Conservation (phyloP, 2,113 vertebrate species). For the Aplodontia rufa region DNA sequence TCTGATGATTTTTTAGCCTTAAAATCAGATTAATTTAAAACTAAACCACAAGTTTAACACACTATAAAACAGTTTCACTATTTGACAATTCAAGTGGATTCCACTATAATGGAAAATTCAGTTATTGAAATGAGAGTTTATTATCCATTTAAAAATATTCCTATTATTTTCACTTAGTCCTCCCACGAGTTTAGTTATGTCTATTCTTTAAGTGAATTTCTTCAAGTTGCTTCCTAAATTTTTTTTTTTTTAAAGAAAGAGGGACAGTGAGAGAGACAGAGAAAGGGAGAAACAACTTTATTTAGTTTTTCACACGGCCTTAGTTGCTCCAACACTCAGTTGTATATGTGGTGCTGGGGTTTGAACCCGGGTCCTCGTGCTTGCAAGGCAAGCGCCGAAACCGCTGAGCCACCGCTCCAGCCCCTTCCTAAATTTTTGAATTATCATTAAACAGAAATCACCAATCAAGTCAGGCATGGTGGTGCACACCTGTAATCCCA, state of each 20-base stretch:
- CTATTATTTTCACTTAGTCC: slow-evolving; percentile 33
- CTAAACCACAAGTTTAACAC: neutral
- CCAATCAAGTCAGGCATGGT: no score
- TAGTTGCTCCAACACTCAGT: no score
- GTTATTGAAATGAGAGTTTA: neutral
- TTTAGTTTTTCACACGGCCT: no score
- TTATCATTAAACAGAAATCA: slow-evolving; percentile 32
- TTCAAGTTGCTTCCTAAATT: slow-evolving; percentile 25
- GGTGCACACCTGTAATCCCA: no score
- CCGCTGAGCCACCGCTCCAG: no score
- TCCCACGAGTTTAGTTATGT: neutral
- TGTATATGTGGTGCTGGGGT: no score
- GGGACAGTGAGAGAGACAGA: no score
- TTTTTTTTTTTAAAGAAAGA: no score
- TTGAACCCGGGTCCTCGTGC: no score
- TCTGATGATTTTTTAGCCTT: neutral
- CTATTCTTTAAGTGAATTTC: slow-evolving; percentile 8
- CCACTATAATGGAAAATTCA: slow-evolving; percentile 29
- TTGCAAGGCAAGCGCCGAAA: no score
- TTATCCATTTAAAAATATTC: slow-evolving; percentile 36
- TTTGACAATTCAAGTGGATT: slow-evolving; percentile 38
- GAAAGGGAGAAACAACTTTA: no score
- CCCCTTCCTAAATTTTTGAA: slow-evolving; percentile 29
- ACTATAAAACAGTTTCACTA: slow-evolving; percentile 11
- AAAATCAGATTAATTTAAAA: slow-evolving; percentile 24